Evolutionary conservation across 2,888 invertebrate species (phyloP).

Genomic region (Drosophila mimica): DNA sequence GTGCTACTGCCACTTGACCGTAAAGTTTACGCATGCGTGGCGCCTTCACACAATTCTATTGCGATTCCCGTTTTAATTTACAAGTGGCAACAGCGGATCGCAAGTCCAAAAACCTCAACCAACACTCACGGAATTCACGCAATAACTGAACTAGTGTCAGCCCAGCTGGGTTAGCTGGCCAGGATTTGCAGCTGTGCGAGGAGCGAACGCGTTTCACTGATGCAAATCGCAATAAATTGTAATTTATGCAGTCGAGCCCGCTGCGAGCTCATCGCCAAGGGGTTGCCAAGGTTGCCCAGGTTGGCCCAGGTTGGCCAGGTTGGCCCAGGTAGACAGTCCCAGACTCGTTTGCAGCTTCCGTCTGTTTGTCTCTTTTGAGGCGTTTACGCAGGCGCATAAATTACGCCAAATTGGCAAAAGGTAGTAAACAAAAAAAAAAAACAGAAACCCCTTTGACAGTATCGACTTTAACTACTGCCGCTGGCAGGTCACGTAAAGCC

Average conservation of each 20-base stretch:
- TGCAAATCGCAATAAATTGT: conserved; percentile 83
- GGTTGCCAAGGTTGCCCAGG: conserved; percentile 28
- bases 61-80: conserved; percentile 31
- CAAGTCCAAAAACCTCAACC: conserved; percentile 26
- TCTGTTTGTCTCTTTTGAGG: conserved; percentile 56
- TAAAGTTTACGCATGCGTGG: conserved; percentile 71
- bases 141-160: conserved; percentile 56
- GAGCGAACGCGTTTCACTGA: conserved; percentile 54
- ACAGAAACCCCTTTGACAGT: conserved; percentile 60
- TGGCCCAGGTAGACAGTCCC: conserved; percentile 41
- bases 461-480: conserved; percentile 16
- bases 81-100: conserved; percentile 9
- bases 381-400: conserved; percentile 83
- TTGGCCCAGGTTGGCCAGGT: background rate
- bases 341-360: conserved; percentile 46
- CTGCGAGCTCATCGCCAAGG: conserved; percentile 50
- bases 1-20: conserved; percentile 63
- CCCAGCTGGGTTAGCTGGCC: conserved; percentile 11
- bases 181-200: conserved; percentile 64
- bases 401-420: conserved; percentile 58
- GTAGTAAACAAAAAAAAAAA: conserved; percentile 23
- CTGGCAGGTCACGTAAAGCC: conserved; percentile 79
- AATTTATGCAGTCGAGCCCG: conserved; percentile 78
- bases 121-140: conserved; percentile 69
- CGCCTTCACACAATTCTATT: conserved; percentile 40